These are phyloP conservation scores for Enoplosus armatus DNA, from an alignment of 2,797 vertebrate genomes.

Conservation along the genomic window DNA sequence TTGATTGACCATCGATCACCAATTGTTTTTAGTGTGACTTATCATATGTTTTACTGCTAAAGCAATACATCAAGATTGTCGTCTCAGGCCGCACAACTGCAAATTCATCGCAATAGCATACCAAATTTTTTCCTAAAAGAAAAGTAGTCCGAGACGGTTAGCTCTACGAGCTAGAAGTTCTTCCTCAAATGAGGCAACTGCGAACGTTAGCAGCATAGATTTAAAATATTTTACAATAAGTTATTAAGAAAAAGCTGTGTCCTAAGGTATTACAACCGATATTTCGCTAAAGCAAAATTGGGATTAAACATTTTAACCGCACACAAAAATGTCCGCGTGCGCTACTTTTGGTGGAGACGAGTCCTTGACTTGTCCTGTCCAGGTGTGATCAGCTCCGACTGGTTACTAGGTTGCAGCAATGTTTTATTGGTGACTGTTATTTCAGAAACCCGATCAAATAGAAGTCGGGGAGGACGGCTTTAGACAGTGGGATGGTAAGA, in stretches of 20 bases:
- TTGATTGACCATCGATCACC: neutral
- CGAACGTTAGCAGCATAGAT: neutral
- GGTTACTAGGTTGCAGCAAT: constrained; percentile 89
- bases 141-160: neutral
- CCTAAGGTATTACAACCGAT: neutral
- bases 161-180: neutral
- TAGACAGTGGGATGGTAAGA: constrained; percentile 99
- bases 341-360: constrained; percentile 81
- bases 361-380: constrained; percentile 85
- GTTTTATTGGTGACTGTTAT: constrained; percentile 97
- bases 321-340: constrained; percentile 12
- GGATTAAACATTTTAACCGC: neutral
- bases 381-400: constrained; percentile 88
- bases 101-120: constrained; percentile 4
- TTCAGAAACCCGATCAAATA: constrained; percentile 99
- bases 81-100: too few species aligned
- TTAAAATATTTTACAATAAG: neutral
- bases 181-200: neutral
- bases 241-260: neutral
- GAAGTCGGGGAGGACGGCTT: constrained; percentile 98
- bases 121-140: neutral
- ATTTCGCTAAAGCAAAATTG: constrained; percentile 5
- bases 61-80: neutral
- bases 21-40: neutral
- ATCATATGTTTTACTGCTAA: neutral